These are phyloP conservation scores for Pandion haliaetus DNA, from an alignment of 2,113 vertebrate genomes.

Conservation along the genomic window DNA sequence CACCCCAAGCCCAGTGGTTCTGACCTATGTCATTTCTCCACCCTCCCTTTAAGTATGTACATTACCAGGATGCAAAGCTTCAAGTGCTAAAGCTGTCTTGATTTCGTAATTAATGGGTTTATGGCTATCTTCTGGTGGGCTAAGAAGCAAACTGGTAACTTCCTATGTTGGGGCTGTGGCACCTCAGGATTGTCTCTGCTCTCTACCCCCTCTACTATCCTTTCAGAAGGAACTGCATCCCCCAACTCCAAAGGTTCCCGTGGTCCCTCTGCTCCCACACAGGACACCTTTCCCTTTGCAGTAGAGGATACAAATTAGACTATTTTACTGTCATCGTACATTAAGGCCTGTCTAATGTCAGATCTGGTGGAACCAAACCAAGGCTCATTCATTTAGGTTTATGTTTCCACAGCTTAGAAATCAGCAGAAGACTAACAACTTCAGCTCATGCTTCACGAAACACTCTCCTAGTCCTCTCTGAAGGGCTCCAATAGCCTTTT, in stretches of 20 bases:
- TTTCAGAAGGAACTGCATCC: background rate
- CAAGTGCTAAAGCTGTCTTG: background rate
- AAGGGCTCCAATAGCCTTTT: background rate
- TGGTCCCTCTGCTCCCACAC: background rate
- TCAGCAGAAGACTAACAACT: background rate
- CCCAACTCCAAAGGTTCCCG: background rate
- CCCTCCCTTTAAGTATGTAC: background rate
- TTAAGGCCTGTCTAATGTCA: background rate
- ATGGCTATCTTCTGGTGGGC: background rate
- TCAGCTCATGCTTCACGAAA: background rate
- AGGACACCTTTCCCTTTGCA: background rate
- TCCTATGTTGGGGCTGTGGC: background rate
- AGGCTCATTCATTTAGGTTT: background rate
- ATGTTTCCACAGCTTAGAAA: background rate
- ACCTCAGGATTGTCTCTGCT: background rate
- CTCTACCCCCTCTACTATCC: background rate
- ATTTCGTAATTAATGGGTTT: background rate
- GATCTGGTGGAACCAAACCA: background rate
- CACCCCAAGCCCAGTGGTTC: background rate
- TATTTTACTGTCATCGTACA: background rate
- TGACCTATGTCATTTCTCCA: background rate
- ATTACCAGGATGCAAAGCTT: background rate
- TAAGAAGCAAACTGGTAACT: background rate
- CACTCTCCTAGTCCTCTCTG: background rate
- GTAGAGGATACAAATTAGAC: background rate